Evolutionary conservation across 1,140 invertebrate genomes (phyloP).

Genomic region (Dendroctonus ponderosae): DNA sequence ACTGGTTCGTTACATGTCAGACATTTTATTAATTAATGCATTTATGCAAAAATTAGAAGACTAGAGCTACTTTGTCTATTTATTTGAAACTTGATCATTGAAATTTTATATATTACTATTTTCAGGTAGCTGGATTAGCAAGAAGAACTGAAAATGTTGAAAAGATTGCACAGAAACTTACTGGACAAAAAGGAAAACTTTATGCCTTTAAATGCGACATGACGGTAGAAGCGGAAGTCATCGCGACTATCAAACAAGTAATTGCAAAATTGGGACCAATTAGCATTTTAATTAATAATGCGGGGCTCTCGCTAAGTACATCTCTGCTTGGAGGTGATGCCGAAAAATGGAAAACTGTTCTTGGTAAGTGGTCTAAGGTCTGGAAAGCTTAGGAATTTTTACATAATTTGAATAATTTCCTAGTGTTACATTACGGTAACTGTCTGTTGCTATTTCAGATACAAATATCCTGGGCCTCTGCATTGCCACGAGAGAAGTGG

Average conservation of each 20-base stretch:
- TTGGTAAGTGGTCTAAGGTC: constrained; percentile 2
- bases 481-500: constrained; percentile 57
- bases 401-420: too few species aligned
- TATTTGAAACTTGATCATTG: background rate
- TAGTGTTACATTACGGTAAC: too few species aligned
- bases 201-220: constrained; percentile 20
- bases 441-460: constrained; percentile 11
- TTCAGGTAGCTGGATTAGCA: constrained; percentile 19
- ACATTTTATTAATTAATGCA: background rate
- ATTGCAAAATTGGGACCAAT: constrained; percentile 13
- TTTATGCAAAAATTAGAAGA: background rate
- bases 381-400: too few species aligned
- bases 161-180: constrained; percentile 1
- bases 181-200: constrained; percentile 9
- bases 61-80: background rate
- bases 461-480: constrained; percentile 50
- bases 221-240: constrained; percentile 14
- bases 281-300: constrained; percentile 23
- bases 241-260: constrained; percentile 4
- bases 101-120: background rate
- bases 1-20: too few species aligned
- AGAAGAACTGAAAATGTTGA: constrained; percentile 12
- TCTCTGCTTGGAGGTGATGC: constrained; percentile 18
- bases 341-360: constrained; percentile 16
- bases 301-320: constrained; percentile 6